phyloP scores from a whole-genome alignment of 2,113 vertebrate species.

The Callipepla squamata region DNA sequence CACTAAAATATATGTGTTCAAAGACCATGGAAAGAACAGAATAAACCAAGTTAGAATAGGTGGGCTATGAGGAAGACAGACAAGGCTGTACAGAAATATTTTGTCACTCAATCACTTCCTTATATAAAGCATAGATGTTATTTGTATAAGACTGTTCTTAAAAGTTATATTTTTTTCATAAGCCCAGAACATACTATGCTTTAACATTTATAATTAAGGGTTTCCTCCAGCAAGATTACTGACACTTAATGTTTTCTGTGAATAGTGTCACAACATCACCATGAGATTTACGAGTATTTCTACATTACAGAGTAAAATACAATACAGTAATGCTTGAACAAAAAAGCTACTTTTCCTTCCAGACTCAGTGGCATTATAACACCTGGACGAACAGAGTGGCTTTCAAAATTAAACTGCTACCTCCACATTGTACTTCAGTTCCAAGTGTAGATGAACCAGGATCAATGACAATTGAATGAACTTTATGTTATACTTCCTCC shows the following conservation, averaged over 20 bases:
- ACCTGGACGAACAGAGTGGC: not conserved
- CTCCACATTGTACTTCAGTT: not conserved
- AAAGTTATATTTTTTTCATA: not conserved
- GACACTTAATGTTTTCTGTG: not conserved
- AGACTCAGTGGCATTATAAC: not conserved
- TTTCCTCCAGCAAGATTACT: not conserved
- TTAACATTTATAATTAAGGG: constrained; percentile 20
- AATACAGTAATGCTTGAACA: not conserved
- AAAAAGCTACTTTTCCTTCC: not conserved
- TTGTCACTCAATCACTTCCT: not conserved
- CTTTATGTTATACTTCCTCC: not conserved
- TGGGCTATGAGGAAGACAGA: not conserved
- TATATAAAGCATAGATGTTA: not conserved
- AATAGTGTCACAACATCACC: constrained; percentile 37
- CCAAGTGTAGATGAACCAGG: accelerated
- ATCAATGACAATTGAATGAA: not conserved
- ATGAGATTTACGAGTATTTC: not conserved
- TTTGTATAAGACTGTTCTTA: not conserved
- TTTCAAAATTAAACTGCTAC: not conserved
- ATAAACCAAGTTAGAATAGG: not conserved
- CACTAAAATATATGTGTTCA: not conserved
- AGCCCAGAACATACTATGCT: not conserved
- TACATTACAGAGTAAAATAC: not conserved
- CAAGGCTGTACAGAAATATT: not conserved
- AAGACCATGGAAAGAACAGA: not conserved